Evolutionary conservation across 2,888 invertebrate species (phyloP).

Genomic region (Theristus sp.): DNA sequence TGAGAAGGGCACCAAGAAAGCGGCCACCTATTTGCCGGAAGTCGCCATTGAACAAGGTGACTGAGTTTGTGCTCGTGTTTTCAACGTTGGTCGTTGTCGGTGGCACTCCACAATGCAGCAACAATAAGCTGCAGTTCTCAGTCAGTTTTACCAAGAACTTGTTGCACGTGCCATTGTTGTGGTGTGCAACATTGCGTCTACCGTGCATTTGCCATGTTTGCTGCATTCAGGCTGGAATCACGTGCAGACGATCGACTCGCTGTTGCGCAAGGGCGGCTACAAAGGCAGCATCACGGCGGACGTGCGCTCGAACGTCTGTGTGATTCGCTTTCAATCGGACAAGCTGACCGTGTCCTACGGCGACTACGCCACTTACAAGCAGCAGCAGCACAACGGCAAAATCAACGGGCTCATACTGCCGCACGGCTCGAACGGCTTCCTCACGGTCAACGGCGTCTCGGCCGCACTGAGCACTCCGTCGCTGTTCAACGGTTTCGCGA

Average conservation of each 20-base stretch:
- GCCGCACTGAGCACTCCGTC: neutral
- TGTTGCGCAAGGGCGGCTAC: slow-evolving; percentile 88
- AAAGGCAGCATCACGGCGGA: slow-evolving; percentile 70
- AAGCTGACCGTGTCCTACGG: slow-evolving; percentile 7
- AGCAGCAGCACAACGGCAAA: neutral
- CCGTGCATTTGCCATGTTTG: too few relatives aligned
- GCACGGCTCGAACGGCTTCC: neutral
- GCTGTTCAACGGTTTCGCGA: neutral
- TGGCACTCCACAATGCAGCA: too few relatives aligned
- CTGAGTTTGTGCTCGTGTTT: neutral
- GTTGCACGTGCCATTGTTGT: too few relatives aligned
- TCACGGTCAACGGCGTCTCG: neutral
- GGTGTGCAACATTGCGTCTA: too few relatives aligned
- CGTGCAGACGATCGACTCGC: slow-evolving; percentile 88
- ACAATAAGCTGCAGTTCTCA: too few relatives aligned
- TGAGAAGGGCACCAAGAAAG: slow-evolving; percentile 74
- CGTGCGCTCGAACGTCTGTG: neutral
- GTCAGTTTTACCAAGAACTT: too few relatives aligned
- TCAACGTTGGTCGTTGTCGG: neutral
- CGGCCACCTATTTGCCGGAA: slow-evolving; percentile 94
- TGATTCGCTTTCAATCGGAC: slow-evolving; percentile 8
- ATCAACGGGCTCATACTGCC: neutral
- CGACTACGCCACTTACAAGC: slow-evolving; percentile 4
- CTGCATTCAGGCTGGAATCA: slow-evolving; percentile 86
- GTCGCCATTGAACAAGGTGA: slow-evolving; percentile 92